phyloP scores from a whole-genome alignment of 2,113 vertebrate genomes.

The Anhinga anhinga region DNA sequence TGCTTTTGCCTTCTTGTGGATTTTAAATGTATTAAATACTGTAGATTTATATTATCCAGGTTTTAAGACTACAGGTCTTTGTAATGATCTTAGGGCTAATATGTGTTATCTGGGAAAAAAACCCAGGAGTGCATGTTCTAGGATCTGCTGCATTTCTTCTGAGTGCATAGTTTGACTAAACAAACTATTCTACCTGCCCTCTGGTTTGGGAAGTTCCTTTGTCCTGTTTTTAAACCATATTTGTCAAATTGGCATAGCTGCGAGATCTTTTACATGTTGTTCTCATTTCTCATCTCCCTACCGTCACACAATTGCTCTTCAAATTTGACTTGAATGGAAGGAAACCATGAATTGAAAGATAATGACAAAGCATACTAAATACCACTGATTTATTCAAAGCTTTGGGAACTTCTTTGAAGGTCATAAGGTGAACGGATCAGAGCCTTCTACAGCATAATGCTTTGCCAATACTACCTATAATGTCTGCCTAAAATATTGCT shows the following conservation, averaged over 20 bases:
- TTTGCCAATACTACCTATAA: background rate
- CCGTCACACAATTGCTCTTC: background rate
- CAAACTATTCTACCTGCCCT: background rate
- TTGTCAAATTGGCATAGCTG: background rate
- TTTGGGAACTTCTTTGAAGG: background rate
- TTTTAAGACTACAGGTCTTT: background rate
- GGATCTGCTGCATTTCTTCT: background rate
- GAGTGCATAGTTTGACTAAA: background rate
- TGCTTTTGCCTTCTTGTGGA: constrained; percentile 39
- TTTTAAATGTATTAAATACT: background rate
- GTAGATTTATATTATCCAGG: background rate
- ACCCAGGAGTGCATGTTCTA: rapidly evolving
- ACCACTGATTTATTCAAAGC: background rate
- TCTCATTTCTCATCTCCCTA: background rate
- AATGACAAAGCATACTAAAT: background rate
- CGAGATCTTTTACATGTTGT: background rate
- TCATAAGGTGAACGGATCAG: background rate
- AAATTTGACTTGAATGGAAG: background rate
- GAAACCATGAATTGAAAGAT: background rate
- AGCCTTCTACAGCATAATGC: background rate
- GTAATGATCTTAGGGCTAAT: background rate
- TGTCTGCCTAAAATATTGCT: background rate
- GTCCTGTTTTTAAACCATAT: background rate
- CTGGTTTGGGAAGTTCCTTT: background rate
- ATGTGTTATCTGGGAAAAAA: background rate